These are phyloP conservation scores for Mallateleia sp. DNA, from an alignment of 2,888 invertebrate genomes.

Conservation along the genomic window DNA sequence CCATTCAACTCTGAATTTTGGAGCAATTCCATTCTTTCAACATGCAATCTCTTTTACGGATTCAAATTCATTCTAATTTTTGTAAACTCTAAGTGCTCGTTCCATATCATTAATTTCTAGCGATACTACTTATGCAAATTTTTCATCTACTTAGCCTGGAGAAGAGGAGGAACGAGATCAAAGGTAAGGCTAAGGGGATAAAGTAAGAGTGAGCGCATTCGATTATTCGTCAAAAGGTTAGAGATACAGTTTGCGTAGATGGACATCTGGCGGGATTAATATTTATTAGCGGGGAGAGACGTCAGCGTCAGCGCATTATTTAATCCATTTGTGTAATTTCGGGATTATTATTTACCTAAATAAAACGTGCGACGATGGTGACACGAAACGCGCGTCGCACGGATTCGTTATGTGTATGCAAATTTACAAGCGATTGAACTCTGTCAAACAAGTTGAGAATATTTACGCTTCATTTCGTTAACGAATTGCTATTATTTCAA, in stretches of 20 bases:
- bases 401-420: slow-evolving; percentile 19
- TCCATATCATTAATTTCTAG: slow-evolving; percentile 28
- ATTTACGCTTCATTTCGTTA: slow-evolving; percentile 8
- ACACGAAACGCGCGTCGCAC: not conserved
- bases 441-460: slow-evolving; percentile 29
- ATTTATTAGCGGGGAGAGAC: slow-evolving; percentile 52
- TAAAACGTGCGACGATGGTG: not conserved
- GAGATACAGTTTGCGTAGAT: slow-evolving; percentile 2
- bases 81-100: slow-evolving; percentile 28
- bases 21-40: slow-evolving; percentile 4
- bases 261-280: slow-evolving; percentile 37
- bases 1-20: no score
- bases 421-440: slow-evolving; percentile 33
- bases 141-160: slow-evolving; percentile 33
- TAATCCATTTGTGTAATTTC: slow-evolving; percentile 15
- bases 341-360: slow-evolving; percentile 23
- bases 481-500: not conserved
- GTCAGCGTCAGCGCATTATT: slow-evolving; percentile 20
- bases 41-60: slow-evolving; percentile 48
- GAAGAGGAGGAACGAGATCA: slow-evolving; percentile 14
- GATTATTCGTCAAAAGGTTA: slow-evolving; percentile 32
- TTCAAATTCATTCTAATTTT: slow-evolving; percentile 44
- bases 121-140: slow-evolving; percentile 45
- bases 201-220: not conserved
- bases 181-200: slow-evolving; percentile 25